phyloP scores from a whole-genome alignment of 2,888 invertebrate genomes.

The Erpobdella octoculata region DNA sequence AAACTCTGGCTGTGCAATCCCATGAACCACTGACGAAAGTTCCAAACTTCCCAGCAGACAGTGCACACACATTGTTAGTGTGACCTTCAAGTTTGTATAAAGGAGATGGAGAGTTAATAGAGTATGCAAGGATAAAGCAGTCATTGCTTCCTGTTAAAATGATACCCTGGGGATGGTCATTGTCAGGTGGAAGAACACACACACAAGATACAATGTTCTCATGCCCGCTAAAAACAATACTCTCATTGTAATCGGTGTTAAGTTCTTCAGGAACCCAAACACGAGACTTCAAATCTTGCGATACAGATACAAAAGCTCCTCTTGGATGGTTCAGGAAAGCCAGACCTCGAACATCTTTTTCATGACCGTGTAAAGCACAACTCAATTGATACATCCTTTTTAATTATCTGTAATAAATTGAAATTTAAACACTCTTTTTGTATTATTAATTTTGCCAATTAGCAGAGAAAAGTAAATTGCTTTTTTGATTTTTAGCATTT shows the following conservation, averaged over 20 bases:
- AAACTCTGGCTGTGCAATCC: conserved; percentile 80
- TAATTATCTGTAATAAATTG: no score
- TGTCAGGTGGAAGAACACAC: conserved; percentile 66
- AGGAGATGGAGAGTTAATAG: conserved; percentile 64
- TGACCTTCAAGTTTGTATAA: conserved; percentile 69
- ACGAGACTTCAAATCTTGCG: conserved; percentile 77
- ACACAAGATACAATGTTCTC: conserved; percentile 77
- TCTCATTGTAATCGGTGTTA: conserved; percentile 46
- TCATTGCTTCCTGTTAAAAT: conserved; percentile 85
- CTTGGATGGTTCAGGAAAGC: conserved; percentile 56
- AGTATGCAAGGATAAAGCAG: conserved; percentile 70
- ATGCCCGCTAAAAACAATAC: conserved; percentile 60
- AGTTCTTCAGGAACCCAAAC: no score
- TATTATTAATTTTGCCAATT: no score
- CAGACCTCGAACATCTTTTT: conserved; percentile 74
- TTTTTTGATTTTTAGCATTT: no score
- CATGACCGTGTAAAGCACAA: conserved; percentile 61
- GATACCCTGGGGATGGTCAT: conserved; percentile 66
- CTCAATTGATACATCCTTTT: conserved; percentile 21
- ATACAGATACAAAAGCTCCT: conserved; percentile 73
- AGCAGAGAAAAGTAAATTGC: no score
- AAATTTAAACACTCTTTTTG: no score
- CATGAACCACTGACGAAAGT: conserved; percentile 78
- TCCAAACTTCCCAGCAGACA: conserved; percentile 54
- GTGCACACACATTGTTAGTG: conserved; percentile 60